phyloP scores from a whole-genome alignment of 2,888 invertebrate genomes.

The Ormyrus rosae region DNA sequence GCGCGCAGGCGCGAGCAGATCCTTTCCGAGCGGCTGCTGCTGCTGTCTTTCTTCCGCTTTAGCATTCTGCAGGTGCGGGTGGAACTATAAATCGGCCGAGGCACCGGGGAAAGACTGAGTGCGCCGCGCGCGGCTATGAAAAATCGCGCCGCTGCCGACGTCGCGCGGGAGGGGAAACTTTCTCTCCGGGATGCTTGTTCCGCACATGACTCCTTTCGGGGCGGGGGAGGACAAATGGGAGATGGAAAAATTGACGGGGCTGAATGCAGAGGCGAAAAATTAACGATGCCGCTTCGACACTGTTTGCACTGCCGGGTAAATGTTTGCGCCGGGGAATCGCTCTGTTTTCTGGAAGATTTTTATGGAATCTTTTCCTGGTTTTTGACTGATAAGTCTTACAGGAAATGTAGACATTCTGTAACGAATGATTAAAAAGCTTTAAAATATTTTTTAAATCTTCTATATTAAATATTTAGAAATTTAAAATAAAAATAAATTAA shows the following conservation, averaged over 20 bases:
- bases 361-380: too few relatives aligned
- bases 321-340: too few relatives aligned
- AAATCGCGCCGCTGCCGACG: constrained; percentile 24
- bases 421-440: too few relatives aligned
- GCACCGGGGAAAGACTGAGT: constrained; percentile 12
- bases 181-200: neutral
- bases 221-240: neutral
- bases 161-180: neutral
- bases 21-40: too few relatives aligned
- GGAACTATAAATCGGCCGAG: constrained; percentile 32
- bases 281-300: constrained; percentile 7
- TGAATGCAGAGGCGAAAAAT: constrained; percentile 3
- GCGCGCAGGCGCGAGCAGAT: constrained; percentile 35
- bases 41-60: constrained; percentile 31
- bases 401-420: too few relatives aligned
- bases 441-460: too few relatives aligned
- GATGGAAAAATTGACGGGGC: constrained; percentile 7
- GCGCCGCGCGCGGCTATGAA: constrained; percentile 21
- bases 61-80: constrained; percentile 2
- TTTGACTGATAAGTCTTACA: too few relatives aligned
- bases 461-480: too few relatives aligned
- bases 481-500: too few relatives aligned
- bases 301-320: neutral
- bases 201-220: too few relatives aligned
- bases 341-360: too few relatives aligned